A percentile compares a stretch with the other conserved stretches of the same genome.
phyloP scores from a whole-genome alignment of 1,140 invertebrate species.

The Drosophila jambulina region DNA sequence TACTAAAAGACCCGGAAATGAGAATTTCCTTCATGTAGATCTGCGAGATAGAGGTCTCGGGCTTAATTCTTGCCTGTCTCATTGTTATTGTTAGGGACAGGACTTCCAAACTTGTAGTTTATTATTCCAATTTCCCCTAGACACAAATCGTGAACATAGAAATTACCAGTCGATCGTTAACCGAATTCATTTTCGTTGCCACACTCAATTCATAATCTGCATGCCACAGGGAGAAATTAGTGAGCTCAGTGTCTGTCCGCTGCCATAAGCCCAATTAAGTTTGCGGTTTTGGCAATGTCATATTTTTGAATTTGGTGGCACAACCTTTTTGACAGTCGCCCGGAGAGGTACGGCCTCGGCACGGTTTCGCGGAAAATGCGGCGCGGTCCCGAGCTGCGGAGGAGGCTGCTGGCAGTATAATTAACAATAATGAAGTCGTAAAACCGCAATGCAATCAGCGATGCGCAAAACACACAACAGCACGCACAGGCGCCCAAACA shows the following conservation, averaged over 20 bases:
- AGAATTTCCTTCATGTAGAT: too few relatives aligned
- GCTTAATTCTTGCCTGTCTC: too few relatives aligned
- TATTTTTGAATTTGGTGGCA: constrained; percentile 41
- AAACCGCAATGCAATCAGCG: constrained; percentile 83
- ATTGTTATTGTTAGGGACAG: too few relatives aligned
- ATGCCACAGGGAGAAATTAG: constrained; percentile 23
- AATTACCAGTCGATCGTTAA: constrained; percentile 2
- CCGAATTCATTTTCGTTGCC: constrained; percentile 10
- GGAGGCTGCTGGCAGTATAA: constrained; percentile 64
- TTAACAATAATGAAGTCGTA: constrained; percentile 84
- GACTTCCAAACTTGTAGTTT: background rate
- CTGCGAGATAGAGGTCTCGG: too few relatives aligned
- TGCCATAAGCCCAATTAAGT: constrained; percentile 38
- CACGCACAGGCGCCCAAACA: constrained; percentile 29
- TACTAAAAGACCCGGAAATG: too few relatives aligned
- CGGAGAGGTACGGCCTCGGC: constrained; percentile 18
- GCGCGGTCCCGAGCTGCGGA: constrained; percentile 1
- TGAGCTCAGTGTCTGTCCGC: constrained; percentile 21
- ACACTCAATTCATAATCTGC: constrained; percentile 24
- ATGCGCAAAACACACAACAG: constrained; percentile 77
- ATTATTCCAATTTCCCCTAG: background rate
- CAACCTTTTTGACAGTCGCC: constrained; percentile 56
- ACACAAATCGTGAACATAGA: background rate
- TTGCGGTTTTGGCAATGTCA: constrained; percentile 39
- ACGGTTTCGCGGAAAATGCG: constrained; percentile 1